Evolutionary conservation across 1,140 invertebrate genomes (phyloP).

Genomic region (Rhagoletis pomonella): DNA sequence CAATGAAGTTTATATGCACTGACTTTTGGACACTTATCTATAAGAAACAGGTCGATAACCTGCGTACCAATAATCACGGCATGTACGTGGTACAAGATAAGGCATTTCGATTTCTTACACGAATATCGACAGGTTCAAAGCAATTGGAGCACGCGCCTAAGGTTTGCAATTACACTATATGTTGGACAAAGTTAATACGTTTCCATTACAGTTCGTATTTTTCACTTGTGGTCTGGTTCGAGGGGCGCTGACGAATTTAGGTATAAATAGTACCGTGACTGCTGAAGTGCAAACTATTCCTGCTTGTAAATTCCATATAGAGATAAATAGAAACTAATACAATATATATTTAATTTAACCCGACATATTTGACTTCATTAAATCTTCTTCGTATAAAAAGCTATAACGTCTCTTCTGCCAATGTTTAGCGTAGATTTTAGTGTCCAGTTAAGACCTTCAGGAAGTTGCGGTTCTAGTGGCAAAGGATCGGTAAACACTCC

Average conservation of each 20-base stretch:
- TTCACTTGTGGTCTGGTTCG: slow-evolving; percentile 97
- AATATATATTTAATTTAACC: slow-evolving; percentile 25
- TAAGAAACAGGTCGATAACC: slow-evolving; percentile 98
- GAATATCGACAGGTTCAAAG: slow-evolving; percentile 91
- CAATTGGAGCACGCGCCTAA: slow-evolving; percentile 93
- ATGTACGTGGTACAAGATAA: slow-evolving; percentile 99
- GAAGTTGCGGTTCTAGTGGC: slow-evolving; percentile 78
- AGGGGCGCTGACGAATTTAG: slow-evolving; percentile 95
- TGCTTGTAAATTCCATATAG: slow-evolving; percentile 95
- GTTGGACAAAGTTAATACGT: slow-evolving; percentile 54
- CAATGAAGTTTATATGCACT: slow-evolving; percentile 99
- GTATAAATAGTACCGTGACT: slow-evolving; percentile 94
- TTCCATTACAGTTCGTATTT: slow-evolving; percentile 85
- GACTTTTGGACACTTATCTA: slow-evolving; percentile 98
- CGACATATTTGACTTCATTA: slow-evolving; percentile 30
- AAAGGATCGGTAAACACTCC: slow-evolving; percentile 81
- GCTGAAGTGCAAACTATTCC: slow-evolving; percentile 95
- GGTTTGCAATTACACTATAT: slow-evolving; percentile 73
- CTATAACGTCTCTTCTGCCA: slow-evolving; percentile 75
- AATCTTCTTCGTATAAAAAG: slow-evolving; percentile 73
- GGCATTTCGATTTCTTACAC: slow-evolving; percentile 91
- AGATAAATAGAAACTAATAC: slow-evolving; percentile 80
- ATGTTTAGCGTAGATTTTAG: slow-evolving; percentile 71
- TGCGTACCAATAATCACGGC: slow-evolving; percentile 98
- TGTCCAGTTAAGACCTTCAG: slow-evolving; percentile 62